Evolutionary conservation across 1,140 invertebrate genomes (phyloP).

Genomic region (Thaumatotibia leucotreta): DNA sequence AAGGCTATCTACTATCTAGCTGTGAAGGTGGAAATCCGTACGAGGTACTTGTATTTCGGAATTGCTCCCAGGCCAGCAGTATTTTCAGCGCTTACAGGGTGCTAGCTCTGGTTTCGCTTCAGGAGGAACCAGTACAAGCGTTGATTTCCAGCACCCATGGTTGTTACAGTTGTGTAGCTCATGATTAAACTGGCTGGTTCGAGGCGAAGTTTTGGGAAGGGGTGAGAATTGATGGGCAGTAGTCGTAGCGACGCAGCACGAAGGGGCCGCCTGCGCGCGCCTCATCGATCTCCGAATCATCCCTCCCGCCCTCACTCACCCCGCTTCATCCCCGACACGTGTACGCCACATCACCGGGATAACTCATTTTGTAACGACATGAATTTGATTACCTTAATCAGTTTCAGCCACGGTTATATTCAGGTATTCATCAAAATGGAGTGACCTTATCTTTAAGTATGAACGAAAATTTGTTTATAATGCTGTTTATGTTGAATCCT

Average conservation of each 20-base stretch:
- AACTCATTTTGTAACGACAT: constrained; percentile 38
- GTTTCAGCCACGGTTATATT: background rate
- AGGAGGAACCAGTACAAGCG: background rate
- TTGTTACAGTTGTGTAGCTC: background rate
- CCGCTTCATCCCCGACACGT: constrained; percentile 35
- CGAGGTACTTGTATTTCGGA: constrained; percentile 6
- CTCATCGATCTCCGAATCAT: constrained; percentile 50
- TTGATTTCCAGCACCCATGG: background rate
- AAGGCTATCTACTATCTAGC: background rate
- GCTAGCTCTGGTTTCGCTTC: background rate
- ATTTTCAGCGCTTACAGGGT: background rate
- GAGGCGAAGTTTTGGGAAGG: background rate
- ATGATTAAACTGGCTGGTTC: background rate
- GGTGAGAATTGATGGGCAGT: background rate
- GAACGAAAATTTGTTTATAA: no score
- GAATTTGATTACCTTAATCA: background rate
- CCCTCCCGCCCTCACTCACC: constrained; percentile 21
- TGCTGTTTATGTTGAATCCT: no score
- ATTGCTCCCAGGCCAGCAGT: background rate
- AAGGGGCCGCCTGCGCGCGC: constrained; percentile 23
- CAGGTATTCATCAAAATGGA: constrained; percentile 15
- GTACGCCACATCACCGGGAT: constrained; percentile 46
- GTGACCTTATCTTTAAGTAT: constrained; percentile 4
- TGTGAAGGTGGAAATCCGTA: background rate
- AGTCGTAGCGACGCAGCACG: constrained; percentile 1